Base-by-base conservation (phyloP, 1,140 invertebrate species). In the Pseudomyrmex concolor region DNA sequence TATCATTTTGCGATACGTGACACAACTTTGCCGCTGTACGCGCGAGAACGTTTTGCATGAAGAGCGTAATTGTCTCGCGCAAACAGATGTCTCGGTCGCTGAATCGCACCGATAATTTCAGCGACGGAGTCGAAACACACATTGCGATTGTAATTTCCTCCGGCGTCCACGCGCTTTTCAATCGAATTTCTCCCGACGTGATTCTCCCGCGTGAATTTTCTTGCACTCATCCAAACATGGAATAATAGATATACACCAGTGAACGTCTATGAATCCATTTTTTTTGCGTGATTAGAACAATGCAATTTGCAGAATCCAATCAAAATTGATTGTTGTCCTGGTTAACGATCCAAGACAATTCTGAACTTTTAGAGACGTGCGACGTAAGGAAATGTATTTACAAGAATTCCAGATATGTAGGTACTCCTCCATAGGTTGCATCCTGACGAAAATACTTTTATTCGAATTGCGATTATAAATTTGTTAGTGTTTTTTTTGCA, bases 61-160 rank as follows among this genome's bases (percentile, higher is more conserved):
- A 67, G 64, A 66, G 50, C 62, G 12, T 67, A 77, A 77, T 77
- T 67, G 67, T 77, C 34, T 67, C 13, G 34, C 13, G 19, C 60
- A 48, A 45, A 66, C 17, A 51, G 25, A 66, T n/a, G n/a, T 22
- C 62, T 55, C 17, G 73, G 9, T 51, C 2, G 25, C n/a, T n/a
- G 4, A 43, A 66, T 66, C n/a, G n/a, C 48, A 10, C 3, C 8
- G 25, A 76, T 43, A 54, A 13, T 67, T 64, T 54, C n/a, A 43
- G 2, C 25, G 25, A 2, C 54, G 12, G 54, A 63, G 4, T 66
- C 25, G 60, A 54, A 19, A 34, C 17, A 45, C 13, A 19, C 19
- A n/a, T 19, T 45, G 22, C 13, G 55, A 43, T 43, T 13, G 50
- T 34, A 45, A 67, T 77, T 54, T 19, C n/a, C 17, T 66, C 55